Conservation (phyloP, 2,888 invertebrate genomes). For the Drosophila mimica region DNA sequence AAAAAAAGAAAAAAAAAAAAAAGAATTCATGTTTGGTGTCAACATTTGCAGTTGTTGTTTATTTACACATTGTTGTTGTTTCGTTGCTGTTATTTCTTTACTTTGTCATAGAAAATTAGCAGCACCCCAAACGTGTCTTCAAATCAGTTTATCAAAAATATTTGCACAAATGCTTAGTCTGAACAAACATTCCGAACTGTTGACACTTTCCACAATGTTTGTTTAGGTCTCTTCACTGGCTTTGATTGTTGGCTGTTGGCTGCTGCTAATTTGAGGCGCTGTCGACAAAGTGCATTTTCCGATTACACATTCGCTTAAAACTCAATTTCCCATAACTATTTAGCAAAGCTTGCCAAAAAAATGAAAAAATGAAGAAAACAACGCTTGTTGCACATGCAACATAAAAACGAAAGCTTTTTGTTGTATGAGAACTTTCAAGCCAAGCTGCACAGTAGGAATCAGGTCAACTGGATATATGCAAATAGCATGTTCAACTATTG, state of each 20-base stretch:
- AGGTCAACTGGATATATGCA: slow-evolving; percentile 75
- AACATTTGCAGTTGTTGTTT: slow-evolving; percentile 67
- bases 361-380: neutral
- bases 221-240: slow-evolving; percentile 52
- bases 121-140: slow-evolving; percentile 47
- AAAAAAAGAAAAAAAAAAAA: neutral
- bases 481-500: slow-evolving; percentile 62
- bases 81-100: slow-evolving; percentile 17
- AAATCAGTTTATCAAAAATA: slow-evolving; percentile 77
- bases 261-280: slow-evolving; percentile 47
- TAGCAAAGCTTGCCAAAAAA: neutral
- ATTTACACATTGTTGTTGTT: slow-evolving; percentile 47
- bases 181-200: slow-evolving; percentile 61
- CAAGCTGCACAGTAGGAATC: slow-evolving; percentile 49
- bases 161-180: slow-evolving; percentile 71
- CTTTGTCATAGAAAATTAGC: slow-evolving; percentile 67
- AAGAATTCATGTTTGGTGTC: slow-evolving; percentile 50
- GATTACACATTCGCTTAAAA: slow-evolving; percentile 20
- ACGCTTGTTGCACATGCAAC: slow-evolving; percentile 13
- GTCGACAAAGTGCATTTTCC: slow-evolving; percentile 25
- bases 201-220: slow-evolving; percentile 68
- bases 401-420: slow-evolving; percentile 19
- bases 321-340: slow-evolving; percentile 33
- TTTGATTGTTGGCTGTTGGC: slow-evolving; percentile 38
- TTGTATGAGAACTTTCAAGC: slow-evolving; percentile 24